phyloP scores from a whole-genome alignment of 2,797 vertebrate species.

The Rhincodon typus region DNA sequence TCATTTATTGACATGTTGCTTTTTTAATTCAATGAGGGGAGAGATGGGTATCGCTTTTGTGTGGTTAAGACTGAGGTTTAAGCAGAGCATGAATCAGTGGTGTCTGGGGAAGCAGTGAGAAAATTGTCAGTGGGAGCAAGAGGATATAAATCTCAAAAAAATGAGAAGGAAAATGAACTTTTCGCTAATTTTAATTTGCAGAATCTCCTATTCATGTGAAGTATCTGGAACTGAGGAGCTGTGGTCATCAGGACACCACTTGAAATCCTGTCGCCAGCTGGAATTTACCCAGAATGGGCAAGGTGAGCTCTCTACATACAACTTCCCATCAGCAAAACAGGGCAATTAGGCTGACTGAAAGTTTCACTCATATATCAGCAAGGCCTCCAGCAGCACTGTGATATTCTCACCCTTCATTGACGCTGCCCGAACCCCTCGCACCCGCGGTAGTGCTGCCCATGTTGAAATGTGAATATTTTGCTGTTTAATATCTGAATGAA shows the following conservation, averaged over 20 bases:
- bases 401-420: background rate
- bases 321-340: background rate
- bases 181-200: conserved; percentile 45
- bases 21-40: too few species aligned
- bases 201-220: conserved; percentile 78
- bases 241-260: conserved; percentile 93
- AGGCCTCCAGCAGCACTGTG: background rate
- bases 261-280: conserved; percentile 84
- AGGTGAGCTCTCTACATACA: conserved; percentile 53
- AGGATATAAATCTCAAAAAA: background rate
- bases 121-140: too few species aligned
- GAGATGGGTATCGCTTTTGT: too few species aligned
- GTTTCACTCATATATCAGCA: background rate
- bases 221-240: conserved; percentile 78
- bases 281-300: conserved; percentile 76
- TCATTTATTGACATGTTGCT: too few species aligned
- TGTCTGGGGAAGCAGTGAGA: background rate
- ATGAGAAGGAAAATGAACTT: background rate
- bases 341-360: background rate
- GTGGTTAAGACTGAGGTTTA: too few species aligned
- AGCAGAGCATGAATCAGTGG: background rate
- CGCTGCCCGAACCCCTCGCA: background rate
- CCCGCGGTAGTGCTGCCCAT: too few species aligned
- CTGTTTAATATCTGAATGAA: too few species aligned
- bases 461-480: too few species aligned